Percentiles rank a stretch among this genome's conserved stretches.
These are phyloP conservation scores for Colletes collaris DNA, from an alignment of 2,888 invertebrate species.

Conservation along the genomic window DNA sequence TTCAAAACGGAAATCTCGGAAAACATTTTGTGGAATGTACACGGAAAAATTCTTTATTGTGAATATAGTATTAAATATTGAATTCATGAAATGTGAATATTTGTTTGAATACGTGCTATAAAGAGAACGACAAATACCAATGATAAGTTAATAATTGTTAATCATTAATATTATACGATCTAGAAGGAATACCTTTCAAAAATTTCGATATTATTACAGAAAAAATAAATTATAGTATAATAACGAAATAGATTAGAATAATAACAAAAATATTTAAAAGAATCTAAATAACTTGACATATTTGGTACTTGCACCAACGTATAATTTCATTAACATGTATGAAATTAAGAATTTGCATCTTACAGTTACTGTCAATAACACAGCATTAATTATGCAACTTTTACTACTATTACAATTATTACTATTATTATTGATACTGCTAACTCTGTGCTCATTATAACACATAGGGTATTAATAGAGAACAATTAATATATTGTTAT, in stretches of 20 bases:
- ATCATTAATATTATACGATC: slow-evolving; percentile 21
- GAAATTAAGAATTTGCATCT: slow-evolving; percentile 58
- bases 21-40: slow-evolving; percentile 24
- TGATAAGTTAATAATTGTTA: slow-evolving; percentile 36
- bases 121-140: slow-evolving; percentile 37
- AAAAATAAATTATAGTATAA: slow-evolving; percentile 43
- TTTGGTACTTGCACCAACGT: slow-evolving; percentile 61
- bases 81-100: slow-evolving; percentile 33
- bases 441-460: slow-evolving; percentile 66
- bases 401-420: slow-evolving; percentile 49
- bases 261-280: slow-evolving; percentile 15
- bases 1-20: slow-evolving; percentile 6
- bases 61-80: slow-evolving; percentile 37
- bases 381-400: slow-evolving; percentile 42
- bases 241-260: slow-evolving; percentile 27
- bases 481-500: slow-evolving; percentile 80
- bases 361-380: slow-evolving; percentile 41
- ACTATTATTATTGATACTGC: slow-evolving; percentile 58
- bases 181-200: slow-evolving; percentile 23
- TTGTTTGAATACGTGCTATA: slow-evolving; percentile 31
- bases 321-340: slow-evolving; percentile 65
- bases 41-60: slow-evolving; percentile 23
- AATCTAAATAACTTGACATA: slow-evolving; percentile 36
- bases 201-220: slow-evolving; percentile 31
- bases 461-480: slow-evolving; percentile 71